Evolutionary conservation across 2,797 vertebrate genomes (phyloP).

Genomic region (Falco peregrinus): DNA sequence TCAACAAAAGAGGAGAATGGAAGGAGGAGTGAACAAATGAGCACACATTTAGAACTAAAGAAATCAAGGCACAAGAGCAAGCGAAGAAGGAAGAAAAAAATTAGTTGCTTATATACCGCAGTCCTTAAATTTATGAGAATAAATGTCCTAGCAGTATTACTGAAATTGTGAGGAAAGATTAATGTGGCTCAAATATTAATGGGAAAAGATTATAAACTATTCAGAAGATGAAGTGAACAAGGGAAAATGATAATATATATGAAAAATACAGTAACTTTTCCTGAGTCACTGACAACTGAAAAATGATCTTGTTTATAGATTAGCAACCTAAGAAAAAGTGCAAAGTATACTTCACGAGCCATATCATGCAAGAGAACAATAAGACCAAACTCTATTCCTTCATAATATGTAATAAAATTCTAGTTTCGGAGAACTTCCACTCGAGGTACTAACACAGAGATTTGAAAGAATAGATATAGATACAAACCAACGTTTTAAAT

Average conservation of each 20-base stretch:
- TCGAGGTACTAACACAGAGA: not conserved
- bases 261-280: not conserved
- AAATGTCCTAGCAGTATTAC: not conserved
- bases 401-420: not conserved
- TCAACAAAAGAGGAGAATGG: not conserved
- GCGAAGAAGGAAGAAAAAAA: not conserved
- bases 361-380: not conserved
- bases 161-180: not conserved
- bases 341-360: not conserved
- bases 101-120: fast-evolving
- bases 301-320: not conserved
- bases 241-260: not conserved
- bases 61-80: not conserved
- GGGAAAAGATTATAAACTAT: not conserved
- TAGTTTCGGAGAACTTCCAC: not conserved
- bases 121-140: not conserved
- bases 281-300: not conserved
- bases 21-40: not conserved
- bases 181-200: not conserved
- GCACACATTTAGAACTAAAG: not conserved
- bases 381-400: not conserved
- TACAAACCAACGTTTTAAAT: not conserved
- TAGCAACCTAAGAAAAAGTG: not conserved
- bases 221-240: not conserved
- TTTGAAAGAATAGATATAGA: not conserved